phyloP scores from a whole-genome alignment of 2,113 vertebrate genomes.

The Microtus montanus region DNA sequence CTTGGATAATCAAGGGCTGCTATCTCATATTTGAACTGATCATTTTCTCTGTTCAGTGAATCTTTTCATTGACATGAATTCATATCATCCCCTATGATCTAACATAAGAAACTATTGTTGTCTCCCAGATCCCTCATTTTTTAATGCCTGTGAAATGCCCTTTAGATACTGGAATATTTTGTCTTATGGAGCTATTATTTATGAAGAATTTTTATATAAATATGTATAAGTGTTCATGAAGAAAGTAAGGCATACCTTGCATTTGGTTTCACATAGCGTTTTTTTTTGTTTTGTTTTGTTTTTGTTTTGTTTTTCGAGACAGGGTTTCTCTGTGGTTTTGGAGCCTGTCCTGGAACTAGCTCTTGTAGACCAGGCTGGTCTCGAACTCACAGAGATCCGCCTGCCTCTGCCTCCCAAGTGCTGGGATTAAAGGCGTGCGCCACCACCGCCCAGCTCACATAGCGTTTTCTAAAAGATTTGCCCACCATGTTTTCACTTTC shows the following conservation, averaged over 20 bases:
- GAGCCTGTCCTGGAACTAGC: too few relatives aligned
- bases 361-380: too few relatives aligned
- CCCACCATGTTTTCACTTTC: background rate
- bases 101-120: background rate
- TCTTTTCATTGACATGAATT: slow-evolving; percentile 25
- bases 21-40: slow-evolving; percentile 3
- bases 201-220: background rate
- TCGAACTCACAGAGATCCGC: too few relatives aligned
- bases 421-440: too few relatives aligned
- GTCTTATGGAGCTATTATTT: background rate
- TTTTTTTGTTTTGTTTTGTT: background rate
- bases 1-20: background rate
- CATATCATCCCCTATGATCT: background rate
- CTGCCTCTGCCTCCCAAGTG: too few relatives aligned
- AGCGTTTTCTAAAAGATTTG: slow-evolving; percentile 17
- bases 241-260: background rate
- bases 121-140: background rate
- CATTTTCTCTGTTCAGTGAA: slow-evolving; percentile 1
- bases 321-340: too few relatives aligned
- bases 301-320: too few relatives aligned
- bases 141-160: background rate
- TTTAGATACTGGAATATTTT: background rate
- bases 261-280: background rate
- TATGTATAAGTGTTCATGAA: background rate
- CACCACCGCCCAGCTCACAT: background rate